These are phyloP conservation scores for Aleiodes alternator DNA, from an alignment of 2,888 invertebrate genomes.

Conservation along the genomic window DNA sequence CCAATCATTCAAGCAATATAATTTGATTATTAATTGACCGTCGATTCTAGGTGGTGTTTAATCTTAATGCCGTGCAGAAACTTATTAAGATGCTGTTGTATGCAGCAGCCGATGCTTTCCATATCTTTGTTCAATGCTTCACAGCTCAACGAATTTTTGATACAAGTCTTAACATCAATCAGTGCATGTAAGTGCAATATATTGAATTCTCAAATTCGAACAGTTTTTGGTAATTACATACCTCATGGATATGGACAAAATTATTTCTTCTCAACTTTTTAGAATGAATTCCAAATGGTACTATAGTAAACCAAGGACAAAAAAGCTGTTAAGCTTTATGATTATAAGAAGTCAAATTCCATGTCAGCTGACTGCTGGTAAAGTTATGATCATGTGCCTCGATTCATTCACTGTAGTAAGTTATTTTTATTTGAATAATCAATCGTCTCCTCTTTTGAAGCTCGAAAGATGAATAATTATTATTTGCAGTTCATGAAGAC, in stretches of 20 bases:
- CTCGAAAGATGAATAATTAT: too few species aligned
- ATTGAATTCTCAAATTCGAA: background rate
- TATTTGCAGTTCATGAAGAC: too few species aligned
- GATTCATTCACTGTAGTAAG: constrained; percentile 50
- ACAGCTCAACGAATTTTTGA: constrained; percentile 29
- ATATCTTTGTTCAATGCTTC: constrained; percentile 26
- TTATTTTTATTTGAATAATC: background rate
- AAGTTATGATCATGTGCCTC: constrained; percentile 48
- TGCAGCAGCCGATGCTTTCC: constrained; percentile 1
- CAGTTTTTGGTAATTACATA: background rate
- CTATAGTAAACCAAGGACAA: constrained; percentile 19
- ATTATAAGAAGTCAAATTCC: constrained; percentile 46
- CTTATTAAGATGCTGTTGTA: constrained; percentile 8
- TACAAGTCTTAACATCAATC: constrained; percentile 15
- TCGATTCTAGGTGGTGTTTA: background rate
- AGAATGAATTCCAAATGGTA: constrained; percentile 45
- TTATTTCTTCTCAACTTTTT: background rate
- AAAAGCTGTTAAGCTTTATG: constrained; percentile 45
- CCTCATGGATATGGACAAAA: background rate
- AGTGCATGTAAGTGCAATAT: constrained; percentile 2
- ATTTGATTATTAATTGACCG: background rate
- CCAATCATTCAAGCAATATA: background rate
- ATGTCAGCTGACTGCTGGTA: constrained; percentile 50
- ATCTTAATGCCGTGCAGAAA: constrained; percentile 4
- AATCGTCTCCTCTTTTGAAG: too few species aligned